Evolutionary conservation across 1,140 invertebrate genomes (phyloP), one percentile per base, ranked within the genome.

Genomic region (Drusus annulatus): DNA sequence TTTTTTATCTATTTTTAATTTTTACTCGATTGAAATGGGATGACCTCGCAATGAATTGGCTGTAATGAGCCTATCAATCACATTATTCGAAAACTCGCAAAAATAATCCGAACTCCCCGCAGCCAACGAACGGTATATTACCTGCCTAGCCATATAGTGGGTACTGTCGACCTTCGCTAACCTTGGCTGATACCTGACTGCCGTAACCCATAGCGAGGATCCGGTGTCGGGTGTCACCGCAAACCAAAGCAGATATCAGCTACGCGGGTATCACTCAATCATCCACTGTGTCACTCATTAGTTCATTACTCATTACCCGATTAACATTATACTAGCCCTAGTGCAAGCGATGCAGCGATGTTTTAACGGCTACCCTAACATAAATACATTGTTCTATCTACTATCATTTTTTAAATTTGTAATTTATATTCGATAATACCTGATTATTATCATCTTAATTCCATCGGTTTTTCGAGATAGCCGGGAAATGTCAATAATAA

Each of bases 121-220:
- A 28, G 13, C 25, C 25, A 16, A 15, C 62, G 16, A 15, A 65
- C 25, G 62, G 3, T 23, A 23, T 10, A 60, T 19, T 31, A 31
- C 62, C 62, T 36, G 31, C 31, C 31, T 36, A 36, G 36, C 36
- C 13, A 0, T 56, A 65, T 65, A 15, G n/a, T 65, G n/a, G n/a
- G 45, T 60, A 60, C 17, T 60, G 7, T 60, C 62, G 62, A 65
- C 62, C 62, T 65, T 65, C 31, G 21, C 21, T 28, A 36, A 65
- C 62, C 62, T 65, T 65, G 25, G 28, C 21, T n/a, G 62, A 15
- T 31, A 71, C 19, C 21, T 13, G 45, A 8, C 6, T 69, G 31
- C 23, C 13, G 63, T 31, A 2, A 36, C 31, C 63, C 63, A 25
- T 28, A 6, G 68, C 68, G 50, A 17, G 45, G 8, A 51, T 71